A percentile compares a stretch with the other conserved stretches of the same genome.
Conservation (phyloP, 2,113 vertebrate genomes). For the Sporophila hypoxantha region DNA sequence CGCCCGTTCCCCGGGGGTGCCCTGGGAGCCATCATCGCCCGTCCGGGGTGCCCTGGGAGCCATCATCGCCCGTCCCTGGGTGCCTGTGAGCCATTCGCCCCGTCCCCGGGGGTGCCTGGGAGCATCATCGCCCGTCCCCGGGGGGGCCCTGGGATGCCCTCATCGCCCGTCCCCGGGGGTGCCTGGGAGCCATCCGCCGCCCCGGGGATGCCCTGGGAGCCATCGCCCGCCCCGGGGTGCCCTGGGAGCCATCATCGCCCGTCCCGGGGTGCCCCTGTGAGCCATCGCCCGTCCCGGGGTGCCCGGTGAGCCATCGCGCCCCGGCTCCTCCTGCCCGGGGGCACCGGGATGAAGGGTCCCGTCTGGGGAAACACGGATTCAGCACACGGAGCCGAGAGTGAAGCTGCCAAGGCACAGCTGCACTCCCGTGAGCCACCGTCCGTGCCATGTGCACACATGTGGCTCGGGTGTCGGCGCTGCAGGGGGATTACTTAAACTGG, state of each 20-base stretch:
- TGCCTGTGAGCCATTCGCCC: too few relatives aligned
- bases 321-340: background rate
- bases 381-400: rapidly evolving
- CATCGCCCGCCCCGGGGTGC: rapidly evolving
- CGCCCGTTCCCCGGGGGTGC: rapidly evolving
- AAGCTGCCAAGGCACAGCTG: rapidly evolving
- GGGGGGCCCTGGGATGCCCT: too few relatives aligned
- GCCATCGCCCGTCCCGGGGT: background rate
- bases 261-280: background rate
- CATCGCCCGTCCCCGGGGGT: rapidly evolving
- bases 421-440: rapidly evolving
- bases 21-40: background rate
- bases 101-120: too few relatives aligned
- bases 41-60: too few relatives aligned
- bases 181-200: too few relatives aligned
- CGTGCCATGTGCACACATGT: rapidly evolving
- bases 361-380: background rate
- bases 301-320: background rate
- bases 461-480: background rate
- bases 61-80: too few relatives aligned
- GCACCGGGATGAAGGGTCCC: rapidly evolving
- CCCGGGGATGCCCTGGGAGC: rapidly evolving
- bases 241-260: background rate
- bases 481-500: rapidly evolving
- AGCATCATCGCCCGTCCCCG: background rate